Evolutionary conservation across 2,888 invertebrate genomes (phyloP), one percentile per base, ranked within the genome.

Genomic region (Pristionchus japonicus): DNA sequence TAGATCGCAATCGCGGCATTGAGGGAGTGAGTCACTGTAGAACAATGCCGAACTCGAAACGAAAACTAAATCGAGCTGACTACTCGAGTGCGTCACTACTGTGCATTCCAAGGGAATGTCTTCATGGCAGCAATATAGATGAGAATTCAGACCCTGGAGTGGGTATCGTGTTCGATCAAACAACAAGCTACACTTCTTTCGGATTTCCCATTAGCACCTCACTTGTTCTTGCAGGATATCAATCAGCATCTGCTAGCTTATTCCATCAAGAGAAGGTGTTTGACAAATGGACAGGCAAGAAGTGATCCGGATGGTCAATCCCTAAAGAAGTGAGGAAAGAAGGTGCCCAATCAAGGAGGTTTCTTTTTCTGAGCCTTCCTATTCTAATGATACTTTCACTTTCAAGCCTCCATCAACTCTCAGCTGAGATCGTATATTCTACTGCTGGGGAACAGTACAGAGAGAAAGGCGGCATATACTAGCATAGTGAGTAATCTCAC

Each of bases 1-100:
- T 70, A 70, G 70, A 70, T 70, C 70, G 31, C 70, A 70, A 37
- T 64, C 61, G 61, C 70, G 70, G 70, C 34, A 37, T 37, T 70
- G n/a, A 43, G 43, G 7, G 7, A 43, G 11, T 43, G 70, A 70
- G 3, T 40, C 70, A 70, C 70, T 3, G 23, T 11, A n/a, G 37
- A 37, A 70, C 70, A 37, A 70, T 70, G 37, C 13, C 37, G 67
- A 70, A 70, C 70, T 9, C 70, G 70, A n/a, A n/a, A n/a, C 15
- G 6, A 37, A 70, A 70, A 34, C 37, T 70, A 0, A 70, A 7
- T 40, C 37, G 17, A 6, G 20, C 37, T 23, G 20, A 20, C 34
- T 61, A 6, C 27, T 6, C n/a, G n/a, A n/a, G n/a, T n/a, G n/a
- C n/a, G n/a, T n/a, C n/a, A n/a, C n/a, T n/a, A n/a, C n/a, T n/a